A percentile compares a stretch with the other conserved stretches of the same genome.
Conservation (phyloP, 2,888 invertebrate species). For the Lagria hirta region DNA sequence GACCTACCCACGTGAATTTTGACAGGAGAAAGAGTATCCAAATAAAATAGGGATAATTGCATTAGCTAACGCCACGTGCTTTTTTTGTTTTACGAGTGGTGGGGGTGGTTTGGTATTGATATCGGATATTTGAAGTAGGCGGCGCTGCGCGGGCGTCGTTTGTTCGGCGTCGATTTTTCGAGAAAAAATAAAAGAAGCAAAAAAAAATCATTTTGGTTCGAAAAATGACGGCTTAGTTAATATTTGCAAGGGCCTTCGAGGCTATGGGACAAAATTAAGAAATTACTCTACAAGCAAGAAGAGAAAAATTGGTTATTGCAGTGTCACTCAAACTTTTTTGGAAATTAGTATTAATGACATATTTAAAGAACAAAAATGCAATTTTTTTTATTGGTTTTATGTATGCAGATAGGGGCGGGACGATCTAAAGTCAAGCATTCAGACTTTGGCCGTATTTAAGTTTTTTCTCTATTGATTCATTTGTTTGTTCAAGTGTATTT, state of each 20-base stretch:
- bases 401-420: too few species aligned
- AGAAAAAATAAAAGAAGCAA: slow-evolving; percentile 34
- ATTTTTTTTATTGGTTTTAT: too few species aligned
- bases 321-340: too few species aligned
- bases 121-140: slow-evolving; percentile 47
- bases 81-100: slow-evolving; percentile 42
- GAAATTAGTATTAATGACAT: too few species aligned
- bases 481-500: too few species aligned
- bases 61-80: slow-evolving; percentile 48
- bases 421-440: too few species aligned
- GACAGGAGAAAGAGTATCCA: slow-evolving; percentile 31
- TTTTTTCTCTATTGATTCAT: too few species aligned
- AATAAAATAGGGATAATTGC: slow-evolving; percentile 41
- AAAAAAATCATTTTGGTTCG: slow-evolving; percentile 21
- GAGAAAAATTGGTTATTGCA: too few species aligned
- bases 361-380: too few species aligned
- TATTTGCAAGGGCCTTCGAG: slow-evolving; percentile 22
- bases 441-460: too few species aligned
- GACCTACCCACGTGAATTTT: slow-evolving; percentile 32
- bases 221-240: slow-evolving; percentile 20
- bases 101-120: slow-evolving; percentile 47
- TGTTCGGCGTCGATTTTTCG: slow-evolving; percentile 30
- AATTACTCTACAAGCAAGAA: too few species aligned
- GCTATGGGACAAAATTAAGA: slow-evolving; percentile 25
- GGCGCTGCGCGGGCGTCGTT: slow-evolving; percentile 37